Base-by-base conservation (phyloP, 1,140 invertebrate species). In the Phymorhynchus buccinoides region DNA sequence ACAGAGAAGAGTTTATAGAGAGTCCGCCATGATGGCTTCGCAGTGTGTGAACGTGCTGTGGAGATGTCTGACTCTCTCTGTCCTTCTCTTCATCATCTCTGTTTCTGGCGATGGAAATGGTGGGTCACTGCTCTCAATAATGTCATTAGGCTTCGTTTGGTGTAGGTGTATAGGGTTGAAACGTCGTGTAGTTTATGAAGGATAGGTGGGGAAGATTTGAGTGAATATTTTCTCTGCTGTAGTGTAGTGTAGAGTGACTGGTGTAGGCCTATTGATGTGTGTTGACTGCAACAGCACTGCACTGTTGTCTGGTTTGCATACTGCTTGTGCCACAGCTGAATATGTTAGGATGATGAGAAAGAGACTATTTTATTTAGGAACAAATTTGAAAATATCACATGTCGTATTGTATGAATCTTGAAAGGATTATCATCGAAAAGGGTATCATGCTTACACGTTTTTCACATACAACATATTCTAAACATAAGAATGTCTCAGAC, bases 21-120 rank as follows among this genome's bases (percentile, higher is more conserved):
- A 75, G 73, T 75, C 32, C 77, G 77, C 77, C 77, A 79, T 79
- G 77, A 79, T 79, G 77, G 77, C 77, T 79, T 18, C 41, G 9
- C 42, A 35, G 7, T 12, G 42, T 48, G 27, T 30, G 6, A 44
- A 48, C 6, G n/a, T 22, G 41, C n/a, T 48, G 77, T 79, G 41
- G 77, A 52, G 41, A 0, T 32, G 22, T 6, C 14, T 30, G 41
- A 2, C 4, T 56, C 52, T 56, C 30, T 79, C 42, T 52, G 27
- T 48, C 44, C 7, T 52, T n/a, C 12, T 78, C 16, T 14, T 79
- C 44, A 3, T 79, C 77, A n/a, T 1, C 44, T 27, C 27, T 35
- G 44, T 30, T 48, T 48, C 42, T 30, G n/a, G 30, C 2, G 0
- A 22, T 79, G 77, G 52, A 12, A 56, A 52, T 30, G 77, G 77